phyloP scores from a whole-genome alignment of 2,797 vertebrate species.

The Varecia variegata region DNA sequence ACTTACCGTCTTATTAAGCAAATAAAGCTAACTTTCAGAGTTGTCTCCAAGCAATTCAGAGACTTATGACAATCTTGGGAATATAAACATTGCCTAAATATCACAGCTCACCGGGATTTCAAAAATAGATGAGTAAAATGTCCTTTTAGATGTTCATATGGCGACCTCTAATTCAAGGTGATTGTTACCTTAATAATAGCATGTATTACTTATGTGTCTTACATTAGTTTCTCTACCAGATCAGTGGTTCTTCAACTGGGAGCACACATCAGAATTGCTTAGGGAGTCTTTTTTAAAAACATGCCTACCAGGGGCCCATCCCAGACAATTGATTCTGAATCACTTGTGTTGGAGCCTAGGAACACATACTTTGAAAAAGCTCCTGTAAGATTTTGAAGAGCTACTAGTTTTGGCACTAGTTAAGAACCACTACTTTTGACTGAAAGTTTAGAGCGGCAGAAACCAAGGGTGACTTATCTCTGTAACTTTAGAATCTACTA shows the following conservation, averaged over 20 bases:
- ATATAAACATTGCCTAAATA: neutral
- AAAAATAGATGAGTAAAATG: neutral
- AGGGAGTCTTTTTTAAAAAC: neutral
- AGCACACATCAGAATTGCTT: neutral
- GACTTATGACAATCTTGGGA: neutral
- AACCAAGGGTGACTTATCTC: neutral
- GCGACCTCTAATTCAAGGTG: neutral
- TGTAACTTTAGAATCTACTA: neutral
- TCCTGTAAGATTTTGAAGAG: neutral
- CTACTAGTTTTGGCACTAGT: neutral
- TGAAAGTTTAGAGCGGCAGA: neutral
- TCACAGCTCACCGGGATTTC: neutral
- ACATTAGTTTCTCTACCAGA: neutral
- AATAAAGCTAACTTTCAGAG: conserved; percentile 69
- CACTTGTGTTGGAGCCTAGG: neutral
- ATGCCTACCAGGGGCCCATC: neutral
- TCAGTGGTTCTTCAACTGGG: neutral
- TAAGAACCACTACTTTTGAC: neutral
- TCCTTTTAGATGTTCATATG: neutral
- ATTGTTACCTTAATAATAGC: neutral
- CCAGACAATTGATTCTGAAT: neutral
- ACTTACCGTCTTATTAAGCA: conserved; percentile 63
- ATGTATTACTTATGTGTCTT: neutral
- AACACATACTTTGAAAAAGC: neutral
- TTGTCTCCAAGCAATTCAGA: conserved; percentile 65